phyloP scores from a whole-genome alignment of 2,113 vertebrate genomes.

The Albula goreensis region DNA sequence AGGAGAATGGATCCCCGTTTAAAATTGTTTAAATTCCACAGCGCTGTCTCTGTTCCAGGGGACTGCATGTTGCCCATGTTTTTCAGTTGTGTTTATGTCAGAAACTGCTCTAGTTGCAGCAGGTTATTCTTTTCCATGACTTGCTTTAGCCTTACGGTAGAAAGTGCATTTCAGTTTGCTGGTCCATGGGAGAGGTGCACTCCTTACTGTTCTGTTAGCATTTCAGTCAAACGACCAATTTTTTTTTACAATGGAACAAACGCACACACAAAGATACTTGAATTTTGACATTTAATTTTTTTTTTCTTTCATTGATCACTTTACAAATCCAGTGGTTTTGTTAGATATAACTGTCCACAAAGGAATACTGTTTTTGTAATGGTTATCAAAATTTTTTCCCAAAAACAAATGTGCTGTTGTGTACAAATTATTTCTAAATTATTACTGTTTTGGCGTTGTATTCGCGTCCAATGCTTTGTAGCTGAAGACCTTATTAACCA shows the following conservation, averaged over 20 bases:
- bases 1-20: background rate
- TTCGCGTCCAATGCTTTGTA: background rate
- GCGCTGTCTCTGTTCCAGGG: background rate
- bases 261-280: background rate
- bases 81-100: background rate
- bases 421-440: constrained; percentile 3
- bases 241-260: background rate
- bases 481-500: background rate
- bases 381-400: background rate
- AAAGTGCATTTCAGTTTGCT: background rate
- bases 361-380: background rate
- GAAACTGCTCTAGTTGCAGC: background rate
- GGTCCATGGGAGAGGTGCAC: background rate
- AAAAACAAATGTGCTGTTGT: background rate
- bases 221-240: background rate
- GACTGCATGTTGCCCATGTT: background rate
- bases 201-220: background rate
- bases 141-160: background rate
- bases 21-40: background rate
- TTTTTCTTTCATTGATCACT: background rate
- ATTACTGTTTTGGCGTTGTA: constrained; percentile 9
- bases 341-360: background rate
- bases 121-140: background rate
- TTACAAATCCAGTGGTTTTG: background rate
- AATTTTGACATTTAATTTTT: background rate